Conservation (phyloP, 2,797 vertebrate genomes). For the Poecilia velifera region DNA sequence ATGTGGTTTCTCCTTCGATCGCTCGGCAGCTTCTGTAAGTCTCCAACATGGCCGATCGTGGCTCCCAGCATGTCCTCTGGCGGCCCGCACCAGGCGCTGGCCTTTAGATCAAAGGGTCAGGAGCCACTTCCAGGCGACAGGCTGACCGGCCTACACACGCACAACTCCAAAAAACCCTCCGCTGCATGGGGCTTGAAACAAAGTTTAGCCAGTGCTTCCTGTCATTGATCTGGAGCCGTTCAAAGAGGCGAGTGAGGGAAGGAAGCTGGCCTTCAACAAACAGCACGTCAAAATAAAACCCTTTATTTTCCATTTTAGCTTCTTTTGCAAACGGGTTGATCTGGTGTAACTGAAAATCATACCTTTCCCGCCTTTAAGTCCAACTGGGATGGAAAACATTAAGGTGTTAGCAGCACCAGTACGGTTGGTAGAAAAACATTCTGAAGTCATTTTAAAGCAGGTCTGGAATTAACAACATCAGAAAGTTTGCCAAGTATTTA, state of each 20-base stretch:
- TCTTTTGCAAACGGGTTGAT: neutral
- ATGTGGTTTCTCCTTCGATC: slow-evolving; percentile 46
- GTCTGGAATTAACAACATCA: neutral
- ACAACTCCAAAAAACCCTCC: slow-evolving; percentile 13
- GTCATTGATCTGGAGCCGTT: slow-evolving; percentile 50
- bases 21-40: slow-evolving; percentile 33
- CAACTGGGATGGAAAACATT: neutral
- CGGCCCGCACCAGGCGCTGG: slow-evolving; percentile 31
- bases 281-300: neutral
- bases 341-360: neutral
- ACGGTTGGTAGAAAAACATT: neutral
- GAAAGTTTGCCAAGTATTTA: neutral
- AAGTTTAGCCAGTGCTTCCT: slow-evolving; percentile 24
- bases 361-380: neutral
- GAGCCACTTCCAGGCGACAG: slow-evolving; percentile 51
- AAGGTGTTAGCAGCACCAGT: neutral
- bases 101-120: slow-evolving; percentile 73
- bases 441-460: neutral
- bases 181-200: slow-evolving; percentile 5
- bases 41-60: slow-evolving; percentile 27
- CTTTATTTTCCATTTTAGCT: neutral
- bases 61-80: slow-evolving; percentile 46
- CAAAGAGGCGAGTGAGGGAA: slow-evolving; percentile 38
- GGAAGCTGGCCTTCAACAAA: slow-evolving; percentile 8
- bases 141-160: slow-evolving; percentile 15